A percentile compares a stretch with the other conserved stretches of the same genome.
phyloP scores from a whole-genome alignment of 1,140 invertebrate genomes.

The Pseudomyrmex concolor region DNA sequence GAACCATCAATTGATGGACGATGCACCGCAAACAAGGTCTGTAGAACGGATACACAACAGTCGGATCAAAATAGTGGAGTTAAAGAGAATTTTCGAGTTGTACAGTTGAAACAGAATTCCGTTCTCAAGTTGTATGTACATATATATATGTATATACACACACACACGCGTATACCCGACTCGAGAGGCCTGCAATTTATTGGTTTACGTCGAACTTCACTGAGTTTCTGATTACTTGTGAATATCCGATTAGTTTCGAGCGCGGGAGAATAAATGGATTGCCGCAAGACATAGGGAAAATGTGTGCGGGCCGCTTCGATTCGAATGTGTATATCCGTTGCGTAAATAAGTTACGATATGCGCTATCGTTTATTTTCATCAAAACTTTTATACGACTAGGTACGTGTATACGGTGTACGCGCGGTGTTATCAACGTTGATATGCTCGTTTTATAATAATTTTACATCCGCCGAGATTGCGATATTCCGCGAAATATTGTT shows the following conservation, averaged over 20 bases:
- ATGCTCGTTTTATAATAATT: no score
- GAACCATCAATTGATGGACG: not conserved
- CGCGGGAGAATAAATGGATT: conserved; percentile 55
- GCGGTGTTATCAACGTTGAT: not conserved
- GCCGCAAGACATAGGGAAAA: conserved; percentile 22
- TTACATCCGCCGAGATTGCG: no score
- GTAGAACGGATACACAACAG: not conserved
- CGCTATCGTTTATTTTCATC: conserved; percentile 5
- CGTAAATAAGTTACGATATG: conserved; percentile 15
- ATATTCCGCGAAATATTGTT: no score
- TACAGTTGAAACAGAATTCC: conserved; percentile 20
- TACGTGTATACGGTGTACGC: not conserved
- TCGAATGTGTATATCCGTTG: conserved; percentile 2
- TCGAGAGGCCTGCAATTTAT: conserved; percentile 52
- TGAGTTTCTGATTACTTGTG: conserved; percentile 60
- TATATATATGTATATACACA: no score
- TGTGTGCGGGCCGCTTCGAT: conserved; percentile 23
- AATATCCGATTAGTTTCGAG: conserved; percentile 59
- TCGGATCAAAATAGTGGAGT: not conserved
- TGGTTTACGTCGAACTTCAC: conserved; percentile 53
- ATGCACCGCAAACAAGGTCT: not conserved
- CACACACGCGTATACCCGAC: not conserved
- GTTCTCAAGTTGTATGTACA: conserved; percentile 26
- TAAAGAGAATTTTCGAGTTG: conserved; percentile 28
- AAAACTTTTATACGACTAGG: not conserved